phyloP scores from a whole-genome alignment of 2,113 vertebrate genomes.

The Phalacrocorax aristotelis region DNA sequence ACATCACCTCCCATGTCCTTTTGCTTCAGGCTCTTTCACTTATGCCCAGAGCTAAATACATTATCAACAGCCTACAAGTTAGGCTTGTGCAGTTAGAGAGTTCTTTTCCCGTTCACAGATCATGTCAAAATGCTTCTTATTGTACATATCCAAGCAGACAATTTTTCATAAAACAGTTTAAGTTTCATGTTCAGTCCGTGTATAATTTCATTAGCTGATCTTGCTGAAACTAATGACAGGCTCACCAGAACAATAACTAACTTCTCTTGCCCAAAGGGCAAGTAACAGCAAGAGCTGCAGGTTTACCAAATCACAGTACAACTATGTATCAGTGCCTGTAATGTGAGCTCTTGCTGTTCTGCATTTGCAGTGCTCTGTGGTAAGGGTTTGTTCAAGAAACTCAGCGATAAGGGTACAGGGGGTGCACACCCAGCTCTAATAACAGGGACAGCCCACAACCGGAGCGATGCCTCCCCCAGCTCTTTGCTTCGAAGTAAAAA shows the following conservation, averaged over 20 bases:
- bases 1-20: neutral
- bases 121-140: neutral
- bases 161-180: neutral
- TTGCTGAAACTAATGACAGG: neutral
- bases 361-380: neutral
- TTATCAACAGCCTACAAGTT: neutral
- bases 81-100: neutral
- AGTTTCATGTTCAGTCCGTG: neutral
- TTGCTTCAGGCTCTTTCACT: neutral
- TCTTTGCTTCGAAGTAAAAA: neutral
- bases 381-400: neutral
- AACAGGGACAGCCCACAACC: neutral
- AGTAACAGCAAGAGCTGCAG: neutral
- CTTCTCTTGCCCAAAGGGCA: neutral
- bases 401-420: too few relatives aligned
- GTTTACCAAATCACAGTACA: neutral
- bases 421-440: neutral
- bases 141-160: neutral
- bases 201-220: neutral
- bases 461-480: fast-evolving
- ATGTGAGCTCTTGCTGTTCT: neutral
- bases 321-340: fast-evolving
- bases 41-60: neutral
- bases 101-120: neutral
- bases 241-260: neutral